A percentile compares a stretch with the other conserved stretches of the same genome.
phyloP scores from a whole-genome alignment of 1,140 invertebrate species.

The Drosophila virilis region DNA sequence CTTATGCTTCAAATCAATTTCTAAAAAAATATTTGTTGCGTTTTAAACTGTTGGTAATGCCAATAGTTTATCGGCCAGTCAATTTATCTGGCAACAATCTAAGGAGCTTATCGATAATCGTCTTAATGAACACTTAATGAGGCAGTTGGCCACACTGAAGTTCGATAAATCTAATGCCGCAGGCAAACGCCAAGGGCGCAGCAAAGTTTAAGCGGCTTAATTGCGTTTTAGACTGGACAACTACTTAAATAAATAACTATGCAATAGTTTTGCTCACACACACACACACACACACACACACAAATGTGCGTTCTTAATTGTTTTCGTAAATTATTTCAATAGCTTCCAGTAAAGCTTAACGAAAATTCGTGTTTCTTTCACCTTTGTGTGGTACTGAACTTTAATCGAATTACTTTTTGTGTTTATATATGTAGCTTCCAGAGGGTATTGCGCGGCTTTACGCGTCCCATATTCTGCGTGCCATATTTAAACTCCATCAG shows the following conservation, averaged over 20 bases:
- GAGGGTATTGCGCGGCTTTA: too few relatives aligned
- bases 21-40: too few relatives aligned
- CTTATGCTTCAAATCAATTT: not conserved
- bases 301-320: conserved; percentile 6
- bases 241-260: not conserved
- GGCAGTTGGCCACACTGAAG: not conserved
- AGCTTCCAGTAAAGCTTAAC: conserved; percentile 15
- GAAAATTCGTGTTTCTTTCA: conserved; percentile 13
- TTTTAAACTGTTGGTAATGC: too few relatives aligned
- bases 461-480: too few relatives aligned
- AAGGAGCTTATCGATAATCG: conserved; percentile 39
- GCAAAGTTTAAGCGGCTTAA: conserved; percentile 36
- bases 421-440: not conserved
- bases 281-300: not conserved
- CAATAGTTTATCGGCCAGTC: not conserved
- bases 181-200: not conserved
- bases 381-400: conserved; percentile 7
- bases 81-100: conserved; percentile 9
- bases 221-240: conserved; percentile 11
- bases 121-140: conserved; percentile 9
- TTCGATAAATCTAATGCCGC: not conserved
- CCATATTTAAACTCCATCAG: too few relatives aligned
- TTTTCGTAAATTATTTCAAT: conserved; percentile 23
- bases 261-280: not conserved
- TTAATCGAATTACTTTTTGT: conserved; percentile 7